Evolutionary conservation across 2,113 vertebrate genomes (phyloP).

Genomic region (Colius striatus): DNA sequence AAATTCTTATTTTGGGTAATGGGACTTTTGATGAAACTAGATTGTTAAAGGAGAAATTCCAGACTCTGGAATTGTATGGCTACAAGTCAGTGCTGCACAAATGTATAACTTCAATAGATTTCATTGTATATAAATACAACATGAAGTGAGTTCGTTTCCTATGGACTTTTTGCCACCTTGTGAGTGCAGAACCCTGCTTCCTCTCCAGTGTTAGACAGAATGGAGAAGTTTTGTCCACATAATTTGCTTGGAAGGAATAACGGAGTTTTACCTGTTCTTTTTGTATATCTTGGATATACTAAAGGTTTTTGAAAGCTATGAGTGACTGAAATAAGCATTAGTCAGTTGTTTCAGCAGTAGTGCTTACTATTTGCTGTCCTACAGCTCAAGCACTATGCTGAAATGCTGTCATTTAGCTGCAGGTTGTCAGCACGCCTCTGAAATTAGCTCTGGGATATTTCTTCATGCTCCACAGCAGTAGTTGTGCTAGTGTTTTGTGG

Average conservation of each 20-base stretch:
- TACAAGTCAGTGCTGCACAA: not conserved
- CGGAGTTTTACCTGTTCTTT: not conserved
- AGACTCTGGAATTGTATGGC: not conserved
- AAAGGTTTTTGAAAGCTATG: not conserved
- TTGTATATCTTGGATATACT: not conserved
- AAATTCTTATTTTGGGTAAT: not conserved
- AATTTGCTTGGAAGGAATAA: not conserved
- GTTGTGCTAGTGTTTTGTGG: not conserved
- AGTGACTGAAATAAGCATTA: not conserved
- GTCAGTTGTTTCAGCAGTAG: not conserved
- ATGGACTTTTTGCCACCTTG: accelerated
- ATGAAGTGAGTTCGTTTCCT: not conserved
- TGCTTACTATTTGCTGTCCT: not conserved
- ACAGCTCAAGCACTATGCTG: not conserved
- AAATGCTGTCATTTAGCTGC: conserved; percentile 15
- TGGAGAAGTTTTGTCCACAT: not conserved
- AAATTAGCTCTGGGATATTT: not conserved
- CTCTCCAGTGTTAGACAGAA: not conserved
- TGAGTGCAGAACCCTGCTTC: not conserved
- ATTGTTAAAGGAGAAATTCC: not conserved
- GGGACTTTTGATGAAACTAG: not conserved
- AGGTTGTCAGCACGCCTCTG: not conserved
- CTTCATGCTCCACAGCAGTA: not conserved
- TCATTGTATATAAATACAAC: not conserved
- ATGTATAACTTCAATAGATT: not conserved